Base-by-base conservation (phyloP, 2,797 vertebrate species). In the Falco columbarius region DNA sequence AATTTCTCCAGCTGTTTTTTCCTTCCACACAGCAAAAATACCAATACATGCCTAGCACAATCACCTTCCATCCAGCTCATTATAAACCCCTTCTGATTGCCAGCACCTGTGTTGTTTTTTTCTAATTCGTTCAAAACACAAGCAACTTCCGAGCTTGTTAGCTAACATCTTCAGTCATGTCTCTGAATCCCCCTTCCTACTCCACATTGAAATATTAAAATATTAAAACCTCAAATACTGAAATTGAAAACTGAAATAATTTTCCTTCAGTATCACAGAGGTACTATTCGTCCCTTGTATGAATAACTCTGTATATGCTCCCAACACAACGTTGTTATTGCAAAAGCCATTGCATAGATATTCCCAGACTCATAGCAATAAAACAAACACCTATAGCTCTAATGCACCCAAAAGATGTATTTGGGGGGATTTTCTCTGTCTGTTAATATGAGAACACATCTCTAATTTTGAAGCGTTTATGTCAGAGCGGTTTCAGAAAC, bases 11-110 rank as follows among this genome's bases (percentile, higher is more conserved):
- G 20, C 21, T 52, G 5, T 40, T 90, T 54, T 81, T 63, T 73
- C 17, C 30, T 36, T 87, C 27, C 12, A 36, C 8, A 32, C 18
- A 61, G 27, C 23, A 87, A 70, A 86, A 73, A 58, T 52, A 63
- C 13, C 2, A 9, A 36, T 22, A n/a, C 0, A 0, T 3, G 4
- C 12, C 29, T 77, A 29, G 22, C 30, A 3, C n/a, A 44, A 16
- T 55, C 55, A 38, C 15, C 7, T 80, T 65, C 51, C 47, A 63
- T 18, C 8, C 44, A 38, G 42, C 46, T 46, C 7, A 59, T 47
- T n/a, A 2, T 14, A 76, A 76, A 3, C 38, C 32, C n/a, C 4
- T 61, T 76, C 34, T 56, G 32, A 65, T 34, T 80, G 38, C 26
- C 29, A 95, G 36, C 27, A 65, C 6, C 38, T 9, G 2, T 40